Conservation (phyloP, 2,797 vertebrate genomes). For the Enteromius anoplus region DNA sequence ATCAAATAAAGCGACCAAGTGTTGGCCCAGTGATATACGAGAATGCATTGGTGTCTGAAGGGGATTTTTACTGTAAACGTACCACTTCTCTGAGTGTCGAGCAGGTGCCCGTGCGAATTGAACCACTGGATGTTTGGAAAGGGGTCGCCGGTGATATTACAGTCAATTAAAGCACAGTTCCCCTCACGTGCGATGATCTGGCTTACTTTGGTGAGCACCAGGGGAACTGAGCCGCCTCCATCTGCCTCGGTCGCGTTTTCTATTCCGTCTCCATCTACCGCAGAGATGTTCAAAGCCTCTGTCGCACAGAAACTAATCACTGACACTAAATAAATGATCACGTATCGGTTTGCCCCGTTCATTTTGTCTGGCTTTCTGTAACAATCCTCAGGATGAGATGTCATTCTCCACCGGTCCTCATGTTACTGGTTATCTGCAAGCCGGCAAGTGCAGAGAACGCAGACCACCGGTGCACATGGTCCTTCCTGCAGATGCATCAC, state of each 20-base stretch:
- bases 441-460: conserved; percentile 38
- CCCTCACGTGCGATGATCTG: conserved; percentile 95
- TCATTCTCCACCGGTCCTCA: conserved; percentile 69
- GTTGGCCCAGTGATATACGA: background rate
- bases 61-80: conserved; percentile 57
- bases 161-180: conserved; percentile 90
- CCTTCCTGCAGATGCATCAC: conserved; percentile 1
- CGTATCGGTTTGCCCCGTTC: conserved; percentile 58
- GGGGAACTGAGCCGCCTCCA: conserved; percentile 79
- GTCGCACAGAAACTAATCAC: conserved; percentile 74
- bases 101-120: conserved; percentile 86
- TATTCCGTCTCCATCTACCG: conserved; percentile 49
- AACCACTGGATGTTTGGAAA: conserved; percentile 89
- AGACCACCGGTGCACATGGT: background rate
- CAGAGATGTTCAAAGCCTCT: conserved; percentile 46
- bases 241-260: conserved; percentile 68
- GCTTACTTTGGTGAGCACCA: conserved; percentile 77
- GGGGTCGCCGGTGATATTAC: conserved; percentile 90
- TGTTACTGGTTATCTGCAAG: conserved; percentile 71
- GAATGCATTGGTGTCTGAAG: background rate
- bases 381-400: conserved; percentile 53
- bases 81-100: conserved; percentile 82
- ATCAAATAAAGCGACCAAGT: background rate
- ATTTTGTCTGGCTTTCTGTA: conserved; percentile 69
- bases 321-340: conserved; percentile 64